Conservation (phyloP, 1,140 invertebrate species). For the Portunus trituberculatus region DNA sequence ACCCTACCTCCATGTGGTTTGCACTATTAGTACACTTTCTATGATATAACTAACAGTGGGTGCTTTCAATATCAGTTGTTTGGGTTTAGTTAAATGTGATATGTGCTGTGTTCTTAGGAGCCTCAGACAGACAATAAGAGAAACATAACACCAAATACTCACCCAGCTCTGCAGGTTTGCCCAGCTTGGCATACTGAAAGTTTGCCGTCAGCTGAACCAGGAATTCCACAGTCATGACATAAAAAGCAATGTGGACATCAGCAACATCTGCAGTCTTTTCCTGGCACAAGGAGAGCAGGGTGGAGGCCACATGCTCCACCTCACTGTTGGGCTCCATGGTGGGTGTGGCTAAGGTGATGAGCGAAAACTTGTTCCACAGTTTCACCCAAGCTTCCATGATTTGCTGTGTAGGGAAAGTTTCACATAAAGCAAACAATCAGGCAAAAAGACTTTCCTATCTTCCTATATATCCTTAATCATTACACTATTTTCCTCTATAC, state of each 20-base stretch:
- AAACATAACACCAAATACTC: not conserved
- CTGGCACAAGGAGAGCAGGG: conserved; percentile 37
- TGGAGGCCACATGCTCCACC: conserved; percentile 59
- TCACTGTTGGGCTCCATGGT: conserved; percentile 73
- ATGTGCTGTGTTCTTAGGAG: too few relatives aligned
- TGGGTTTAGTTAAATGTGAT: too few relatives aligned
- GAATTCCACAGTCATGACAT: conserved; percentile 45
- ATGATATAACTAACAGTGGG: too few relatives aligned
- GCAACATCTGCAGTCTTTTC: conserved; percentile 43
- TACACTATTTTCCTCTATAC: too few relatives aligned
- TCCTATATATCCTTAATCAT: too few relatives aligned
- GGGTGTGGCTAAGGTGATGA: conserved; percentile 45
- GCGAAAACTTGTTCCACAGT: conserved; percentile 65
- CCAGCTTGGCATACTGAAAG: conserved; percentile 60
- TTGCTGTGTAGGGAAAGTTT: conserved; percentile 47
- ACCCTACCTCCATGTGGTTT: too few relatives aligned
- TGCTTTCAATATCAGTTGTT: too few relatives aligned
- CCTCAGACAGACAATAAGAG: too few relatives aligned
- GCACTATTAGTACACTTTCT: too few relatives aligned
- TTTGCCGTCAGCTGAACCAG: conserved; percentile 48
- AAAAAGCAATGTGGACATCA: conserved; percentile 44
- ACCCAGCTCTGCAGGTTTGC: conserved; percentile 52
- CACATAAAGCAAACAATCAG: not conserved
- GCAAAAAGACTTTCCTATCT: too few relatives aligned
- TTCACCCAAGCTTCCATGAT: conserved; percentile 58